phyloP scores from a whole-genome alignment of 1,140 invertebrate genomes.

The Drepana arcuata region DNA sequence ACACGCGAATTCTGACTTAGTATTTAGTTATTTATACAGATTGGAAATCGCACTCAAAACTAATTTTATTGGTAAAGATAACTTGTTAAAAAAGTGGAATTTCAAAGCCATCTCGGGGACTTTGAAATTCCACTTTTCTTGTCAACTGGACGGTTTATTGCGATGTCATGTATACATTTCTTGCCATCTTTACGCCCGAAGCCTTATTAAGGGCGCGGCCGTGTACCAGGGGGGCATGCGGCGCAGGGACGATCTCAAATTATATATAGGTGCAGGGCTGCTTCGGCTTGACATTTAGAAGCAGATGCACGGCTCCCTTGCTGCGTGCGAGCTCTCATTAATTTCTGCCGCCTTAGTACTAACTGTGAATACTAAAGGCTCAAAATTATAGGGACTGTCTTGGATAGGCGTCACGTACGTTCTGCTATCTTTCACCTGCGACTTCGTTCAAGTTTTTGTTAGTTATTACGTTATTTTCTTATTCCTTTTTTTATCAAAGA shows the following conservation, averaged over 20 bases:
- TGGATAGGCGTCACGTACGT: too few species aligned
- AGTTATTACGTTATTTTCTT: too few species aligned
- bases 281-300: constrained; percentile 63
- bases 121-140: constrained; percentile 11
- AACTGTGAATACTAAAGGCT: constrained; percentile 22
- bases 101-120: too few species aligned
- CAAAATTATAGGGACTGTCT: background rate
- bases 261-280: constrained; percentile 56
- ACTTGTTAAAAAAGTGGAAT: too few species aligned
- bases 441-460: too few species aligned
- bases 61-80: too few species aligned
- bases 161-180: too few species aligned
- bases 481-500: too few species aligned
- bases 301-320: constrained; percentile 54
- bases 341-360: constrained; percentile 53
- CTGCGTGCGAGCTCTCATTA: constrained; percentile 45
- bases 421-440: too few species aligned
- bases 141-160: constrained; percentile 10
- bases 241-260: constrained; percentile 45
- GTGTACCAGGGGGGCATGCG: constrained; percentile 38
- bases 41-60: too few species aligned
- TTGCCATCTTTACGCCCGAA: constrained; percentile 61
- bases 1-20: too few species aligned
- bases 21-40: too few species aligned
- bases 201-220: constrained; percentile 54